A percentile compares a stretch with the other conserved stretches of the same genome.
Evolutionary conservation across 2,113 vertebrate species (phyloP).

Genomic region (Larimichthys crocea): DNA sequence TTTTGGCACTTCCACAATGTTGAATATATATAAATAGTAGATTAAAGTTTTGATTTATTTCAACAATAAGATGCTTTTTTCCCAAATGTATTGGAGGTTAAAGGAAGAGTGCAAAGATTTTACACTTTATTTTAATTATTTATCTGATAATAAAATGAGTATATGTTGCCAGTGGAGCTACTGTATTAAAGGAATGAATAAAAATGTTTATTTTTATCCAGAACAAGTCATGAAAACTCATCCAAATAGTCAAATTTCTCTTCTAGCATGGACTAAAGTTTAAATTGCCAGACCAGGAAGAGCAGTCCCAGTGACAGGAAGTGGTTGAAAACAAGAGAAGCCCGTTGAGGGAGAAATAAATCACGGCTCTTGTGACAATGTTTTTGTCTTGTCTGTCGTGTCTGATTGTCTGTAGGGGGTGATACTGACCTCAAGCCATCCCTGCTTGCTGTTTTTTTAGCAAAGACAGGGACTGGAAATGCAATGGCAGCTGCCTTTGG

Average conservation of each 20-base stretch:
- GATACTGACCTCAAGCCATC: conserved; percentile 61
- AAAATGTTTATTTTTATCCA: background rate
- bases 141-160: background rate
- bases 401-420: conserved; percentile 58
- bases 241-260: conserved; percentile 14
- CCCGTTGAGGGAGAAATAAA: conserved; percentile 63
- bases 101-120: background rate
- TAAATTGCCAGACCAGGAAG: conserved; percentile 26
- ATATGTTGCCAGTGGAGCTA: background rate
- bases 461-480: conserved; percentile 55
- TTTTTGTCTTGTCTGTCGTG: conserved; percentile 59
- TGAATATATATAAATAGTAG: background rate
- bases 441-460: conserved; percentile 58
- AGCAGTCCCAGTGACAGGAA: conserved; percentile 64
- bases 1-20: too few species aligned
- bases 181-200: background rate
- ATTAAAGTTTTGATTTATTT: background rate
- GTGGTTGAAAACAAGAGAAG: conserved; percentile 73
- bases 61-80: background rate
- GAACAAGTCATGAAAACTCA: conserved; percentile 17
- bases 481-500: conserved; percentile 65
- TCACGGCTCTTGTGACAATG: conserved; percentile 54
- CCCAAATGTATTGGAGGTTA: background rate
- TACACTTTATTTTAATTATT: background rate
- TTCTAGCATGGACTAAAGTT: conserved; percentile 16